Percentiles rank a stretch among this genome's conserved stretches.
Conservation (phyloP, 2,113 vertebrate genomes). For the Xenus cinereus region DNA sequence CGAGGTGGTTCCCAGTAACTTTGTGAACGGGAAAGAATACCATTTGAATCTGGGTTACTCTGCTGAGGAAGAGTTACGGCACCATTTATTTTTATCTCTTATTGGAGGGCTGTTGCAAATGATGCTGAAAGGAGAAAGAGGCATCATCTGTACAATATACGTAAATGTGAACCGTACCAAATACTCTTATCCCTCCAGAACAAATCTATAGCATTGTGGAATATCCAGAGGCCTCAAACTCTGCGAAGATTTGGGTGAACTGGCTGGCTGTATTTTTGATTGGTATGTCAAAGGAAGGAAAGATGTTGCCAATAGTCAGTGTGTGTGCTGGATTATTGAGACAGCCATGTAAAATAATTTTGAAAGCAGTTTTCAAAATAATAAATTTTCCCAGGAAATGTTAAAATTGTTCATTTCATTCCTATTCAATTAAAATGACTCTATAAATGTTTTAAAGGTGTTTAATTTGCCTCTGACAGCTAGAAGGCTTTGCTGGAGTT, state of each 20-base stretch:
- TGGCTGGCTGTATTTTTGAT: background rate
- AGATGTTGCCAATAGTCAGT: background rate
- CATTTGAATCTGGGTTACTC: background rate
- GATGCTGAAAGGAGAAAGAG: background rate
- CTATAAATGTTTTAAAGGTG: background rate
- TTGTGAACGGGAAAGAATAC: background rate
- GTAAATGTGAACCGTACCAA: background rate
- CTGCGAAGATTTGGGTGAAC: background rate
- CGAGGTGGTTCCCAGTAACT: background rate
- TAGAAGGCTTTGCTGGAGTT: background rate
- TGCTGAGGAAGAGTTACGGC: slow-evolving; percentile 11
- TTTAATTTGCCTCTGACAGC: background rate
- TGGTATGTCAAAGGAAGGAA: background rate
- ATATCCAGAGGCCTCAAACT: background rate
- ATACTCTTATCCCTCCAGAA: slow-evolving; percentile 8
- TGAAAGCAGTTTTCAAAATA: background rate
- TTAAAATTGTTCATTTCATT: background rate
- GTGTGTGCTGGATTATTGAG: background rate
- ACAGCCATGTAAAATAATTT: background rate
- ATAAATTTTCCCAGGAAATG: background rate
- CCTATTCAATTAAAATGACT: background rate
- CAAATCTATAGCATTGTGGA: background rate
- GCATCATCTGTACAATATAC: background rate
- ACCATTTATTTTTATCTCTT: slow-evolving; percentile 34
- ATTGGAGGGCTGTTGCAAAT: slow-evolving; percentile 24